Conservation (phyloP, 2,113 vertebrate genomes). For the Dasyprocta punctata region DNA sequence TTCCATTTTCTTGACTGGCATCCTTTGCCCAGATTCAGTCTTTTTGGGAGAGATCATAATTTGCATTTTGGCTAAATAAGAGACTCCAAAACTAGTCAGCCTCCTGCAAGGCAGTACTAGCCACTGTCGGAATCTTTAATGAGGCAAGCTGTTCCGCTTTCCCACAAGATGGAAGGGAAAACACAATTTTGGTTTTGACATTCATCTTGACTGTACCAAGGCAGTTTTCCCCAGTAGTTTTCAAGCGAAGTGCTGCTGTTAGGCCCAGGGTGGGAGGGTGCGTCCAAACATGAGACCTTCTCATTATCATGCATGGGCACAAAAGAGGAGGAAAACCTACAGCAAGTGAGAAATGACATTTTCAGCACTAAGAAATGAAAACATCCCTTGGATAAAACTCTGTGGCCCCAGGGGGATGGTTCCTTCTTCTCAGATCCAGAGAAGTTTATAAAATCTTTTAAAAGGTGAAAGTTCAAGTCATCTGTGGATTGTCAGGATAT, state of each 20-base stretch:
- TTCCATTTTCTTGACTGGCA: conserved; percentile 32
- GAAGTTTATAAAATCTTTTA: not conserved
- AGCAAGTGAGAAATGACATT: not conserved
- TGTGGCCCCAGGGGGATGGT: too few relatives aligned
- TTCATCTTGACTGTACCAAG: conserved; percentile 29
- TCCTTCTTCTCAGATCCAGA: not conserved
- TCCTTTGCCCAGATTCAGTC: conserved; percentile 53
- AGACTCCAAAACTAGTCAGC: conserved; percentile 56
- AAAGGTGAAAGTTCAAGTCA: conserved; percentile 14
- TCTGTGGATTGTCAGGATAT: not conserved
- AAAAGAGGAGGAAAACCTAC: not conserved
- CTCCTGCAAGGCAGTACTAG: conserved; percentile 30
- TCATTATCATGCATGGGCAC: not conserved
- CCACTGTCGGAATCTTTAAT: conserved; percentile 61
- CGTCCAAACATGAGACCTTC: not conserved
- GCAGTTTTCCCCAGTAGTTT: not conserved
- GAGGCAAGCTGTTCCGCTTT: conserved; percentile 69
- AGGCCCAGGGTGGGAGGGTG: not conserved
- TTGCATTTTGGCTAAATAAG: conserved; percentile 66
- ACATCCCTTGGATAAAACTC: not conserved
- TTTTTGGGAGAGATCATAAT: conserved; percentile 43
- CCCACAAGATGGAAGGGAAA: not conserved
- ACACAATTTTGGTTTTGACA: conserved; percentile 32
- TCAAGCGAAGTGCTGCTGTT: not conserved
- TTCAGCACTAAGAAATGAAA: conserved; percentile 36